phyloP scores from a whole-genome alignment of 2,797 vertebrate genomes.

The Notoglanidium macrostoma region DNA sequence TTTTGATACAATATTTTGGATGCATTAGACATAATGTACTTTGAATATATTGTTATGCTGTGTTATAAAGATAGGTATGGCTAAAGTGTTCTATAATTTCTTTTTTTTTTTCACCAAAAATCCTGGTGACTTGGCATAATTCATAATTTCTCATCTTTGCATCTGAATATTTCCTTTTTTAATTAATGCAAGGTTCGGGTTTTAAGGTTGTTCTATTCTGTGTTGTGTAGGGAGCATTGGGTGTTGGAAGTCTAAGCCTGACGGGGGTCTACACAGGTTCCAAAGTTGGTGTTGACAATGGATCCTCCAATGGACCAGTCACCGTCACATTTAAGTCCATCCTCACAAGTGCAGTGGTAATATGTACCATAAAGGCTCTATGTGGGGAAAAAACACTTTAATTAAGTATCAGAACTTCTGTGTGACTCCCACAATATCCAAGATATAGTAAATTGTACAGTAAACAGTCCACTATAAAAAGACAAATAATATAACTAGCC shows the following conservation, averaged over 20 bases:
- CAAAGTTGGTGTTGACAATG: conserved; percentile 76
- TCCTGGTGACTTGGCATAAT: not conserved
- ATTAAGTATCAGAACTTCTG: not conserved
- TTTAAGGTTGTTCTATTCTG: not conserved
- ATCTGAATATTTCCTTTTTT: not conserved
- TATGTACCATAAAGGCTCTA: conserved; percentile 74
- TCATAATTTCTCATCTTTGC: not conserved
- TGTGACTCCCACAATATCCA: too few relatives aligned
- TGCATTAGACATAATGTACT: not conserved
- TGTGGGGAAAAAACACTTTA: not conserved
- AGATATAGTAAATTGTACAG: not conserved
- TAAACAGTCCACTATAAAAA: not conserved
- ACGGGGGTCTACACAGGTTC: conserved; percentile 67
- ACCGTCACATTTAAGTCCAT: conserved; percentile 69
- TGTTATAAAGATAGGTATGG: not conserved
- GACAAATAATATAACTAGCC: not conserved
- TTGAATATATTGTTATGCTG: not conserved
- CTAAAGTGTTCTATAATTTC: not conserved
- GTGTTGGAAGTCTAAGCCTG: not conserved
- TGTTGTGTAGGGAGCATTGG: not conserved
- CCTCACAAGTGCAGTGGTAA: conserved; percentile 79
- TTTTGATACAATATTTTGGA: not conserved
- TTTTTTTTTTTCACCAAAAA: not conserved
- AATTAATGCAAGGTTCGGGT: not conserved
- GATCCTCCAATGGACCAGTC: conserved; percentile 70